A percentile compares a stretch with the other conserved stretches of the same genome.
Conservation (phyloP, 2,797 vertebrate genomes). For the Pseudocheirus occidentalis region DNA sequence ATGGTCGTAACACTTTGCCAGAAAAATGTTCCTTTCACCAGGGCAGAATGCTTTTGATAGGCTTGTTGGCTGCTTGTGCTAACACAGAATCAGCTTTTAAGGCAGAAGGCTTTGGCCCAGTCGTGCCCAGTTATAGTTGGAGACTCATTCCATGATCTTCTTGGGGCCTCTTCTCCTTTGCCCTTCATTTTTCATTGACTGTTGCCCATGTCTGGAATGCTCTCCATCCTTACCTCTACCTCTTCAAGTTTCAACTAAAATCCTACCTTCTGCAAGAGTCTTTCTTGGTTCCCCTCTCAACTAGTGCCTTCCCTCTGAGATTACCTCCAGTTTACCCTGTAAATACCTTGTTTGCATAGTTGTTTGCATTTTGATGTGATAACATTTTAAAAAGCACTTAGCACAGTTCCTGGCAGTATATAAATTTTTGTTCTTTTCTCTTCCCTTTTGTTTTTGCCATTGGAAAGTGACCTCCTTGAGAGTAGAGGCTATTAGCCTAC, state of each 20-base stretch:
- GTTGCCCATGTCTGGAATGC: neutral
- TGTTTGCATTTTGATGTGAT: neutral
- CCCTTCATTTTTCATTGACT: neutral
- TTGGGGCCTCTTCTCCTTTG: neutral
- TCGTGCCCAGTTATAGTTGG: neutral
- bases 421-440: neutral
- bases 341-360: neutral
- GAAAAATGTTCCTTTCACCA: neutral
- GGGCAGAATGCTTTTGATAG: neutral
- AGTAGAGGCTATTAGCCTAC: no score
- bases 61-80: neutral
- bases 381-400: neutral
- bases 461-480: neutral
- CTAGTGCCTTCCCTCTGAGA: neutral
- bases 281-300: neutral
- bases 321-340: neutral
- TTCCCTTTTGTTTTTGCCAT: neutral
- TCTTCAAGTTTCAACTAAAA: neutral
- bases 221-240: neutral
- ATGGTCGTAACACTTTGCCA: neutral
- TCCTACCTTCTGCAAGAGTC: neutral
- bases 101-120: neutral
- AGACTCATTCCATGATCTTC: neutral
- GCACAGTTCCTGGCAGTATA: neutral
- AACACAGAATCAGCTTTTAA: neutral